A percentile compares a stretch with the other conserved stretches of the same genome.
These are phyloP conservation scores for Otolemur crassicaudatus DNA, from an alignment of 2,797 vertebrate genomes.

Conservation along the genomic window DNA sequence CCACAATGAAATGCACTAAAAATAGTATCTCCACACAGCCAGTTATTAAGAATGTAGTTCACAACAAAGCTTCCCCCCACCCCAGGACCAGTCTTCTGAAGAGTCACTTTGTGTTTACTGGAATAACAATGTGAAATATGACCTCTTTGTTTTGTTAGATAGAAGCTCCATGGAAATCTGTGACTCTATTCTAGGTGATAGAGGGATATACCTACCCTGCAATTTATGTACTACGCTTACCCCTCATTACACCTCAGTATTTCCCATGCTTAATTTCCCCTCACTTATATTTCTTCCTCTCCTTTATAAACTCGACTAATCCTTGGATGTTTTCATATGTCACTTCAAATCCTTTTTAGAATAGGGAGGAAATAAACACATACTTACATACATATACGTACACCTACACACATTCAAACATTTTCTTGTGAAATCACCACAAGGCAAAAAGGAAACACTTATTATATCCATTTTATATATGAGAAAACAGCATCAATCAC, in stretches of 20 bases:
- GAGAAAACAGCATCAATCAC: slow-evolving; percentile 22
- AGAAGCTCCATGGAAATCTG: not conserved
- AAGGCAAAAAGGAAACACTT: not conserved
- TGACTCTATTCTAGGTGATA: not conserved
- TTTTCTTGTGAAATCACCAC: not conserved
- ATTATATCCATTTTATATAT: not conserved
- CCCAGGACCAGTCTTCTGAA: not conserved
- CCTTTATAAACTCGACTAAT: not conserved
- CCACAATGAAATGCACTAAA: not conserved
- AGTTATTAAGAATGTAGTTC: not conserved
- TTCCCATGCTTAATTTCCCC: not conserved
- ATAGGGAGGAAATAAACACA: not conserved
- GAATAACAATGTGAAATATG: not conserved
- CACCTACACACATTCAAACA: not conserved
- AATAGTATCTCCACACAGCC: not conserved
- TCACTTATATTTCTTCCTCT: not conserved
- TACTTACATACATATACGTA: not conserved
- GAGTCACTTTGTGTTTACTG: not conserved
- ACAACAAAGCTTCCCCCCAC: not conserved
- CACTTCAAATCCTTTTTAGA: not conserved
- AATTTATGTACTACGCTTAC: not conserved
- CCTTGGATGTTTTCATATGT: not conserved
- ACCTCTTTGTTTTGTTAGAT: slow-evolving; percentile 6
- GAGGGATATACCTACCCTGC: not conserved
- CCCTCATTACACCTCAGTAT: not conserved